Evolutionary conservation across 2,797 vertebrate genomes (phyloP).

Genomic region (Phrynocephalus vlangalii): DNA sequence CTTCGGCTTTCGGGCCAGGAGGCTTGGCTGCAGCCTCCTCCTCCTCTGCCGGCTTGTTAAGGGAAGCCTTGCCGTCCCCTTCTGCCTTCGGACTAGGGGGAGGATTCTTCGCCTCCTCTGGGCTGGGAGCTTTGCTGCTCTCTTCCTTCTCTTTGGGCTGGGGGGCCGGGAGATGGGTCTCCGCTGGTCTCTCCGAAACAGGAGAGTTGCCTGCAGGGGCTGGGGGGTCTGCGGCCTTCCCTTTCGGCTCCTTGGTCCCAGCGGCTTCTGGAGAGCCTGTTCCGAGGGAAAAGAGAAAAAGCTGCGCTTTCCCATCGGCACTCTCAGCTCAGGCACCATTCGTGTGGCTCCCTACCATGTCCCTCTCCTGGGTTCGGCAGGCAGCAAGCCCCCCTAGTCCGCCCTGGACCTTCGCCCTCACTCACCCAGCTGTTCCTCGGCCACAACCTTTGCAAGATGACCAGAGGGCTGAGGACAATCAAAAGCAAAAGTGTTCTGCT

Average conservation of each 20-base stretch:
- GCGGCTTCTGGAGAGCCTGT: constrained; percentile 33
- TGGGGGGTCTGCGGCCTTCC: constrained; percentile 10
- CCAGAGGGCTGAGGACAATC: no score
- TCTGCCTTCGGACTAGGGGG: background rate
- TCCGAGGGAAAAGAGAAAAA: background rate
- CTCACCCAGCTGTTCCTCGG: background rate
- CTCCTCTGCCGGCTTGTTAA: background rate
- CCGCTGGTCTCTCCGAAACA: constrained; percentile 41
- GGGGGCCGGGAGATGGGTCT: background rate
- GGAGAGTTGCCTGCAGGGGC: constrained; percentile 11
- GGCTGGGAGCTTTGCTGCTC: background rate
- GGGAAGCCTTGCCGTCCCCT: background rate
- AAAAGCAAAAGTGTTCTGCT: no score
- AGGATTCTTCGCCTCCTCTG: background rate
- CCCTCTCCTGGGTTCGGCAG: background rate
- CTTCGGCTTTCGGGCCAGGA: background rate
- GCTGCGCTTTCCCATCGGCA: accelerated
- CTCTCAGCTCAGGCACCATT: background rate
- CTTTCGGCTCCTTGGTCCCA: constrained; percentile 25
- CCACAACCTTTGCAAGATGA: no score
- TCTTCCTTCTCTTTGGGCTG: constrained; percentile 32
- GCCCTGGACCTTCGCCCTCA: no score
- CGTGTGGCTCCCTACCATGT: no score
- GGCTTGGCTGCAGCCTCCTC: background rate
- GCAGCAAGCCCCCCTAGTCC: accelerated